Evolutionary conservation across 1,140 invertebrate genomes (phyloP), one percentile per base, ranked within the genome.

Genomic region (Bombus soroeensis): DNA sequence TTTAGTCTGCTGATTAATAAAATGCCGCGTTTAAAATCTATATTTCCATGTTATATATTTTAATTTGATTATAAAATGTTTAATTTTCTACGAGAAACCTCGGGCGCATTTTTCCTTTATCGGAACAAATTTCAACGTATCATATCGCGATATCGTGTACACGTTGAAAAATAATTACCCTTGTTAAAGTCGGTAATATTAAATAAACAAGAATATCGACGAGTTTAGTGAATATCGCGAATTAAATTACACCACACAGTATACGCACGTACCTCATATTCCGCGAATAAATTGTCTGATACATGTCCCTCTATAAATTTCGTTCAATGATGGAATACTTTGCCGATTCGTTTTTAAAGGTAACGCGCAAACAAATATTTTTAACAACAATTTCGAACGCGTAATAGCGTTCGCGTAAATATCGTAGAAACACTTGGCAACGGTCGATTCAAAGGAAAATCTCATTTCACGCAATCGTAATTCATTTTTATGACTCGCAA

Each of bases 381-480:
- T 62, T n/a, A 62, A 62, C 59, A 62, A 62, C 10, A 9, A 68
- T 68, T 37, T 68, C 3, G 18, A 68, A 68, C 25, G 47, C 18
- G 0, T 12, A 37, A 37, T 37, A 68, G 3, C 22, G 32, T 25
- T 37, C 66, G 18, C 34, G 32, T 25, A 37, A 68, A 22, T 25
- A 25, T 37, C 9, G 22, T 25, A 18, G 47, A 41, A 72, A 72
- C 28, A n/a, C 70, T 41, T 8, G 70, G 10, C 25, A 6, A 41
- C 25, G 25, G 4, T 3, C 13, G 39, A 72, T 72, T n/a, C 39
- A 8, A n/a, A n/a, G 39, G 25, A 41, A 72, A 72, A 43, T 72
- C 37, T 72, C 70, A n/a, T 72, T 72, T 28, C 39, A n/a, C 39
- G 39, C 70, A 28, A 72, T 72, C 70, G 70, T 72, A 72, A 72